Conservation (phyloP, 2,797 vertebrate species). For the Spinus olivaceus region DNA sequence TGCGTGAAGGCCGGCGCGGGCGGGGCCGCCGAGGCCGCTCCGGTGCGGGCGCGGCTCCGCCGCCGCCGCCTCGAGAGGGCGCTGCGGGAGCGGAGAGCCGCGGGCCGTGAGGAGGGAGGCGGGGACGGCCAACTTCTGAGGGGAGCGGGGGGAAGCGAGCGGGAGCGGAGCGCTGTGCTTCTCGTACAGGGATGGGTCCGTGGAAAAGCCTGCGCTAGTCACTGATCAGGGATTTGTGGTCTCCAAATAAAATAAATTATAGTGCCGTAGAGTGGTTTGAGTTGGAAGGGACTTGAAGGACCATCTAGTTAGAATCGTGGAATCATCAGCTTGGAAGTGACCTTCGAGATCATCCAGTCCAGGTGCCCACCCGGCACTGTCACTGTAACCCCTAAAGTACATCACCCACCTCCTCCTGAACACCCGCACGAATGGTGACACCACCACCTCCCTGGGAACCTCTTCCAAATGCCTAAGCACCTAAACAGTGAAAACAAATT, state of each 20-base stretch:
- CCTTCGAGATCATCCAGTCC: neutral
- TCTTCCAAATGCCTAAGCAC: too few relatives aligned
- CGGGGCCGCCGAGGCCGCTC: neutral
- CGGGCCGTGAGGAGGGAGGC: neutral
- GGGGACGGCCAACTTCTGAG: accelerated
- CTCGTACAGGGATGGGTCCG: accelerated
- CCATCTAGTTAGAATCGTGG: neutral
- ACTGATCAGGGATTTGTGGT: neutral
- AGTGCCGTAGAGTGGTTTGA: accelerated
- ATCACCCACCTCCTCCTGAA: neutral
- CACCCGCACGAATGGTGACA: neutral
- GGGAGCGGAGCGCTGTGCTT: accelerated
- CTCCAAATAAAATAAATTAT: too few relatives aligned
- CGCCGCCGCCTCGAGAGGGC: neutral
- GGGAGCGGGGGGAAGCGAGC: accelerated
- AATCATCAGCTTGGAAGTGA: neutral
- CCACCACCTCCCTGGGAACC: neutral
- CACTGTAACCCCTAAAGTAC: neutral
- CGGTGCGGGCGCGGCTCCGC: neutral
- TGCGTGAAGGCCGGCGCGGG: neutral
- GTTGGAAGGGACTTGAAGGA: neutral
- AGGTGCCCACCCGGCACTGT: neutral
- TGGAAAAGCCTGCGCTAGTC: neutral
- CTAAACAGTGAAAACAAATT: neutral
- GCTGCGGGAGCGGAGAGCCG: neutral